These are phyloP conservation scores for Notodonta ziczac DNA, from an alignment of 2,888 invertebrate genomes.

Conservation along the genomic window DNA sequence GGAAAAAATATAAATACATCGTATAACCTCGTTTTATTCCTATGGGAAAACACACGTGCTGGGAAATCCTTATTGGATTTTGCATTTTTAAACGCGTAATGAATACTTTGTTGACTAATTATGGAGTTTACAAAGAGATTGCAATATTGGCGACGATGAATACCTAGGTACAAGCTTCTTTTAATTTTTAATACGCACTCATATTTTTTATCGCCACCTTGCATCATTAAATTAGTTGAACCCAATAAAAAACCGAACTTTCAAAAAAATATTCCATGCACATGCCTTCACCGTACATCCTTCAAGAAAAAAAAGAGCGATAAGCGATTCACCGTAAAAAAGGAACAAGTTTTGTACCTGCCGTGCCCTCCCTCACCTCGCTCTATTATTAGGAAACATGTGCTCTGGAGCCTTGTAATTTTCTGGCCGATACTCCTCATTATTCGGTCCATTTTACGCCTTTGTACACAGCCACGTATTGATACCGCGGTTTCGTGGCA, in stretches of 20 bases:
- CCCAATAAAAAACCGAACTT: background rate
- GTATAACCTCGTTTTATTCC: slow-evolving; percentile 31
- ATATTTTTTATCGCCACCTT: background rate
- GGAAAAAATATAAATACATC: slow-evolving; percentile 40
- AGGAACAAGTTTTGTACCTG: slow-evolving; percentile 36
- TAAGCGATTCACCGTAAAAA: slow-evolving; percentile 32
- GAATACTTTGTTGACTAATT: slow-evolving; percentile 39
- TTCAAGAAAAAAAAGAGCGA: slow-evolving; percentile 28
- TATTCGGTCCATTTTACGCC: slow-evolving; percentile 52
- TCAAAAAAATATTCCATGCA: slow-evolving; percentile 8
- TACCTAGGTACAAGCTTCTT: too few species aligned
- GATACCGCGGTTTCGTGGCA: slow-evolving; percentile 33
- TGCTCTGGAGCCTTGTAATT: slow-evolving; percentile 52
- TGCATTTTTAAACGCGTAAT: slow-evolving; percentile 36
- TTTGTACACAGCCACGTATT: slow-evolving; percentile 35
- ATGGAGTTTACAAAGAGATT: slow-evolving; percentile 17
- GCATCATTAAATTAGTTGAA: background rate
- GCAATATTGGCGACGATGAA: background rate
- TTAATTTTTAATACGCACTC: too few species aligned
- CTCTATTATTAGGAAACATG: slow-evolving; percentile 51
- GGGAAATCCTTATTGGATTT: slow-evolving; percentile 30
- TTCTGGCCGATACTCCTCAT: slow-evolving; percentile 52
- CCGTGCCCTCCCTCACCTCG: slow-evolving; percentile 28
- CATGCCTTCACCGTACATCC: slow-evolving; percentile 15
- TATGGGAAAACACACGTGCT: slow-evolving; percentile 38